phyloP scores from a whole-genome alignment of 2,888 invertebrate genomes.

The Gari tellinella region DNA sequence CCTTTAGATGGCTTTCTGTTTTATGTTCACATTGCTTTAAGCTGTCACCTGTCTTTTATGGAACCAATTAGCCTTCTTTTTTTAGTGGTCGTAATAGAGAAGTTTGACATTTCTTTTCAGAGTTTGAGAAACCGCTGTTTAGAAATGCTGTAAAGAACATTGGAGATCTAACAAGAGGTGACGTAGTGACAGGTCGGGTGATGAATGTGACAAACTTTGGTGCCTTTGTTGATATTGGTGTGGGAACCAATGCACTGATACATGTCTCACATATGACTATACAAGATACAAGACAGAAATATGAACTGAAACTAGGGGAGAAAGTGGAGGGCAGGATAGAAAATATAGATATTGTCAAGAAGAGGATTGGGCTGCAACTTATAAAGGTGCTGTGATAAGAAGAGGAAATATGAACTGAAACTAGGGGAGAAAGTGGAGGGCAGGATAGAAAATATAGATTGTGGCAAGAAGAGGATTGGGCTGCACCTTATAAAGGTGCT shows the following conservation, averaged over 20 bases:
- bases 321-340: conserved; percentile 75
- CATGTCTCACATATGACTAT: conserved; percentile 84
- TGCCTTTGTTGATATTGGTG: conserved; percentile 91
- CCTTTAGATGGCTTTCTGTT: no score
- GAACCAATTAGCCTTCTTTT: no score
- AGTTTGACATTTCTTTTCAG: conserved; percentile 67
- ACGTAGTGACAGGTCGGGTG: conserved; percentile 88
- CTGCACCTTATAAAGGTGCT: not conserved
- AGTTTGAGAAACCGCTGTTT: conserved; percentile 90
- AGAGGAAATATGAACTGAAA: conserved; percentile 61
- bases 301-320: conserved; percentile 75
- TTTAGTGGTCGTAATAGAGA: no score
- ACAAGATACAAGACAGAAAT: conserved; percentile 32
- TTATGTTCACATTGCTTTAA: no score
- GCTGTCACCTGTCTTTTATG: no score
- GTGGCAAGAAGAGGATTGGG: conserved; percentile 65
- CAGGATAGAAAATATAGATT: conserved; percentile 70
- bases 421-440: conserved; percentile 80
- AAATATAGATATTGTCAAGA: conserved; percentile 65
- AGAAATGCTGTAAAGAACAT: conserved; percentile 89
- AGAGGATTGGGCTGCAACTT: conserved; percentile 62
- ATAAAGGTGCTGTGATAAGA: no score
- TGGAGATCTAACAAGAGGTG: conserved; percentile 86
- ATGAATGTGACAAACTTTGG: conserved; percentile 95
- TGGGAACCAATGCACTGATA: conserved; percentile 82